These are phyloP conservation scores for Saturnia pavonia DNA, from an alignment of 2,888 invertebrate species.

Conservation along the genomic window DNA sequence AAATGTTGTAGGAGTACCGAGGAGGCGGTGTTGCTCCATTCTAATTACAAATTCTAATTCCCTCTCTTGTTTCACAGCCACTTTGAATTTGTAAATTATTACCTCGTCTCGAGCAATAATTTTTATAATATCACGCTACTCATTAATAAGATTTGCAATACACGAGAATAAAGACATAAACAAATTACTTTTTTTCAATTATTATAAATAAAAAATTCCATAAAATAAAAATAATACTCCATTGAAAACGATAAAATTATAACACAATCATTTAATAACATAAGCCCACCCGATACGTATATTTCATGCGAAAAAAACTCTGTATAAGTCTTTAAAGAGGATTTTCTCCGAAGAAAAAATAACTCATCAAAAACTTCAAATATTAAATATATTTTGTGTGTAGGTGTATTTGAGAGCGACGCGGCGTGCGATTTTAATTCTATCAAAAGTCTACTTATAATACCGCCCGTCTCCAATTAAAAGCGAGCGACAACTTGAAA, in stretches of 20 bases:
- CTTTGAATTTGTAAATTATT: slow-evolving; percentile 80
- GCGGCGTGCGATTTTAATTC: slow-evolving; percentile 78
- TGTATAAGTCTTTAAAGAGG: slow-evolving; percentile 69
- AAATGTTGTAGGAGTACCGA: slow-evolving; percentile 76
- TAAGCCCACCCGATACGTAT: slow-evolving; percentile 49
- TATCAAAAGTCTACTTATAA: slow-evolving; percentile 77
- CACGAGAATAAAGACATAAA: background rate
- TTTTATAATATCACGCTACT: slow-evolving; percentile 38
- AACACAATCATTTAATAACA: slow-evolving; percentile 35
- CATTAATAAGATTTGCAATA: background rate
- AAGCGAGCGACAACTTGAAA: slow-evolving; percentile 75
- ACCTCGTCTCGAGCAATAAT: slow-evolving; percentile 54
- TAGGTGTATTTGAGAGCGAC: slow-evolving; percentile 66
- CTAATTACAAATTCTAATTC: slow-evolving; percentile 82
- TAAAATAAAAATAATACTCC: background rate
- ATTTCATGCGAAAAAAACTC: slow-evolving; percentile 48
- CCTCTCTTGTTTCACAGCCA: slow-evolving; percentile 77
- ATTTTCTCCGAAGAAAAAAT: slow-evolving; percentile 65
- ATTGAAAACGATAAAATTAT: background rate
- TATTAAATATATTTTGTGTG: slow-evolving; percentile 63
- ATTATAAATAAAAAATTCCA: background rate
- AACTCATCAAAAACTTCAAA: slow-evolving; percentile 66
- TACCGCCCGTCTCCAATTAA: slow-evolving; percentile 76
- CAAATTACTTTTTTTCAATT: background rate
- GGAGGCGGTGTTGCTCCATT: slow-evolving; percentile 60